Percentiles rank a stretch among this genome's conserved stretches.
These are phyloP conservation scores for Ericerus pela DNA, from an alignment of 1,140 invertebrate genomes.

Conservation along the genomic window DNA sequence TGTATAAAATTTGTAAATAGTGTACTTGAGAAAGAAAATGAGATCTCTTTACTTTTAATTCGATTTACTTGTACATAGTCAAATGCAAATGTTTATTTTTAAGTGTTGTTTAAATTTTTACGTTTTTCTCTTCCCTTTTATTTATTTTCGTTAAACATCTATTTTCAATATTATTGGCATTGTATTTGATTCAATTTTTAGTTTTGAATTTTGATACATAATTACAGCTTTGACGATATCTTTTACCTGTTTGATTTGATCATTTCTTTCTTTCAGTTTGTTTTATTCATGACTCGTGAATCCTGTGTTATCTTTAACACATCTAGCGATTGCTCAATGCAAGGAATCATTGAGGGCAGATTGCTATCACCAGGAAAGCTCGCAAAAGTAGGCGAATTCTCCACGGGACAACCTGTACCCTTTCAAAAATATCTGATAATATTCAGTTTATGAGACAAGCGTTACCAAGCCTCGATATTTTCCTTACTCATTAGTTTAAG, in stretches of 20 bases:
- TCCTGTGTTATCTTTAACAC: too few relatives aligned
- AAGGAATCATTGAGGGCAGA: slow-evolving; percentile 36
- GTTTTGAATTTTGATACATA: too few relatives aligned
- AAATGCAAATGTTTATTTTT: background rate
- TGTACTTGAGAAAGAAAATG: background rate
- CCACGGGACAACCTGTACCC: slow-evolving; percentile 55
- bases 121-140: too few relatives aligned
- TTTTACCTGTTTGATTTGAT: too few relatives aligned
- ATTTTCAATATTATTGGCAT: too few relatives aligned
- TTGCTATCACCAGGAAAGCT: slow-evolving; percentile 46
- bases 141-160: too few relatives aligned
- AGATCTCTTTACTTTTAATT: background rate
- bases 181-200: too few relatives aligned
- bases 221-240: too few relatives aligned
- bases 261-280: too few relatives aligned
- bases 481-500: slow-evolving; percentile 78
- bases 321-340: too few relatives aligned
- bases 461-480: slow-evolving; percentile 69
- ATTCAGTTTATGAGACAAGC: slow-evolving; percentile 46
- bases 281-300: too few relatives aligned
- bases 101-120: too few relatives aligned
- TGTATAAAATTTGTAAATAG: background rate
- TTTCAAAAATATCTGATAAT: slow-evolving; percentile 52
- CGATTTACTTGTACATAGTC: background rate
- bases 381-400: slow-evolving; percentile 51